Base-by-base conservation (phyloP, 1,140 invertebrate genomes). In the Pachyrhynchus sulphureomaculatus region DNA sequence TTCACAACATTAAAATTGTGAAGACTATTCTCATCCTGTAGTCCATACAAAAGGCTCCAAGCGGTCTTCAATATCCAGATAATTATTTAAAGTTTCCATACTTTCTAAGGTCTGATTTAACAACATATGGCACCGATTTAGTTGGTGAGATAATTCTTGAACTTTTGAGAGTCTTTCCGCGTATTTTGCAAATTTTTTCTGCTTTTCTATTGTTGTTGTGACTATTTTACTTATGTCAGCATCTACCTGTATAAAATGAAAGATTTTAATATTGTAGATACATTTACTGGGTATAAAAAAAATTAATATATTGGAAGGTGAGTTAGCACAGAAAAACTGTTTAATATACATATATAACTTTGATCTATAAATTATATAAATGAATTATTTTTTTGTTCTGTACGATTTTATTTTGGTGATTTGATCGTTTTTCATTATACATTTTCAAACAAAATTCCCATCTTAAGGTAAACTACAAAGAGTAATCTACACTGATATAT, bases 1-100 rank as follows among this genome's bases (percentile, higher is more conserved):
- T 26, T 3, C 3, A 26, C 24, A 26, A 26, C 3, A 26, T 26
- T 26, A 26, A 15, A 42, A 29, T 4, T 5, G 17, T 5, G 26
- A 26, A n/a, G 29, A 10, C 17, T 48, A 68, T 34, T 69, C 62
- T 81, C 76, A 88, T 73, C 87, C 89, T 42, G 89, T 91, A 5
- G 88, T 91, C 92, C 91, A 94, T 8, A 92, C 86, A 77, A 97
- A 96, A 0, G 92, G 90, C 77, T 96, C 92, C 15, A 97, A 73
- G 32, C 91, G 83, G 59, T 95, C 89, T 26, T 91, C 87, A 41
- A 88, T 79, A 4, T 94, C 93, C 26, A 98, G 79, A 33, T 90
- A 74, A 73, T 89, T 87, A 73, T 97, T 96, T 15, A 97, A 79
- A 2, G 85, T 85, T 69, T 95, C 91, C 68, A 96, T 82, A 44